phyloP scores from a whole-genome alignment of 2,797 vertebrate genomes.

The Cyclura pinguis region DNA sequence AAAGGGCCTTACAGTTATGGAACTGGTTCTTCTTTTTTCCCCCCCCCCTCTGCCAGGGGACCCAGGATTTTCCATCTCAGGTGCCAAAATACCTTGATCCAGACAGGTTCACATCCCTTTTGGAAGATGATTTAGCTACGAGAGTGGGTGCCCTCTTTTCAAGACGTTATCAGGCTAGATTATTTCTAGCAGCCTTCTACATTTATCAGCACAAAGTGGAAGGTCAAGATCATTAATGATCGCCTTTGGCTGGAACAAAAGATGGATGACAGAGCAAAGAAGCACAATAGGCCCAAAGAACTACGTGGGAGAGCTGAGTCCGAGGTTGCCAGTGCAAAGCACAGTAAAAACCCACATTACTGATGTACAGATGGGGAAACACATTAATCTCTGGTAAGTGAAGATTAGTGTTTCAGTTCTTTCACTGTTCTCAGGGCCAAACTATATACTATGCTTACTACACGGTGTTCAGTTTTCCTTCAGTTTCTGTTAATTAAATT shows the following conservation, averaged over 20 bases:
- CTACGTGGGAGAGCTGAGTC: neutral
- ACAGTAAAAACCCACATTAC: neutral
- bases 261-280: neutral
- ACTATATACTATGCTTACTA: neutral
- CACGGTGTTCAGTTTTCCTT: neutral
- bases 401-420: neutral
- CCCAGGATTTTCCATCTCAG: neutral
- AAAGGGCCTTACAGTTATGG: too few relatives aligned
- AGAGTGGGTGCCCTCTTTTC: neutral
- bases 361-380: neutral
- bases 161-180: neutral
- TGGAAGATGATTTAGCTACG: neutral
- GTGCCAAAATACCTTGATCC: neutral
- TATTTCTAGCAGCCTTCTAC: neutral
- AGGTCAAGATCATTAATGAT: conserved; percentile 22
- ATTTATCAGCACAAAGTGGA: conserved; percentile 8
- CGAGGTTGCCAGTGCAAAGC: neutral
- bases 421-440: neutral
- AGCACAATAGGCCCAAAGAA: neutral
- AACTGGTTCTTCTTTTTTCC: neutral
- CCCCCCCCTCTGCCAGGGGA: too few relatives aligned
- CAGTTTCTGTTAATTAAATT: too few relatives aligned
- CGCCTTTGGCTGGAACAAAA: neutral
- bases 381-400: neutral
- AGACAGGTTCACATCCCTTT: neutral